Conservation (phyloP, 2,113 vertebrate species). For the Spilogale gracilis region DNA sequence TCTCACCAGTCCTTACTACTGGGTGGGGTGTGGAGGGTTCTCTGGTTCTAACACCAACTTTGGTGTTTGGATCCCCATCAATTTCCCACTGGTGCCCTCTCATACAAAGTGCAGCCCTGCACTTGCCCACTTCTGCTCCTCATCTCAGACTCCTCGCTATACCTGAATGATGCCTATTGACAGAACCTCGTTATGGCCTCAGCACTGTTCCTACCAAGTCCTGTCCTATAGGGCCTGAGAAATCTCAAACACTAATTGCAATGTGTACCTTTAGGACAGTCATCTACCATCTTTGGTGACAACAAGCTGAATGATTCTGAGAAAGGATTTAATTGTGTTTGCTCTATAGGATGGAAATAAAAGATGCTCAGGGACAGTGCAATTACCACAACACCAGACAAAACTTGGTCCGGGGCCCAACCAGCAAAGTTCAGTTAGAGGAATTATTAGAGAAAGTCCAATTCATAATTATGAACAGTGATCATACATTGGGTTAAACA, state of each 20-base stretch:
- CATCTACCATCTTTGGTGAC: not conserved
- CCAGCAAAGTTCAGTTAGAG: not conserved
- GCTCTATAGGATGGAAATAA: not conserved
- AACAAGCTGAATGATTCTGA: not conserved
- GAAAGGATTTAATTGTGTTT: not conserved
- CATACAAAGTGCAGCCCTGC: no score
- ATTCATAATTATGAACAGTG: not conserved
- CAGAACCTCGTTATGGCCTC: not conserved
- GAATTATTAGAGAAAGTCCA: not conserved
- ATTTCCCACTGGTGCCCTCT: not conserved
- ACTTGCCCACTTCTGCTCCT: not conserved
- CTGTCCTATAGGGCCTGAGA: not conserved
- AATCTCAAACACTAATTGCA: not conserved
- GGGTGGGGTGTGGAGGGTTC: not conserved
- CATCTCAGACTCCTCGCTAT: not conserved
- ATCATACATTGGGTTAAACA: not conserved
- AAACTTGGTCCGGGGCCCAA: not conserved
- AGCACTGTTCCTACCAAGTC: not conserved
- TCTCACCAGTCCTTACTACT: not conserved
- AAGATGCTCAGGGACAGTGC: not conserved
- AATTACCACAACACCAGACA: not conserved
- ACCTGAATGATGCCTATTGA: not conserved
- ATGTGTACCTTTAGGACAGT: not conserved
- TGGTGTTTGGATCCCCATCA: not conserved
- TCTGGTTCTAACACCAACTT: not conserved